Base-by-base conservation (phyloP, 2,888 invertebrate genomes). In the Amphipyra tragopoginis region DNA sequence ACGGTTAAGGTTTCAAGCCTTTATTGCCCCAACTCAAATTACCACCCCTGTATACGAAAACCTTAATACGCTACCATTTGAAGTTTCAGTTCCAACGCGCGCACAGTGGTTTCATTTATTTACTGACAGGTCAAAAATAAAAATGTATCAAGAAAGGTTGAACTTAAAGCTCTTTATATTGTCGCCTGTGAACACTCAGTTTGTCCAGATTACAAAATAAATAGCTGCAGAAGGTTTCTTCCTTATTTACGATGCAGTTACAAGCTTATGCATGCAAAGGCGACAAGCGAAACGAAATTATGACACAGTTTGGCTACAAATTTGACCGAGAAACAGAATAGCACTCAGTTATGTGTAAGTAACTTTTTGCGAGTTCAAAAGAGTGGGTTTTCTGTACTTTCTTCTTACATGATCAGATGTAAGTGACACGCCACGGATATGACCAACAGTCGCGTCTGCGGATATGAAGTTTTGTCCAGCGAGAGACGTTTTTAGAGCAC, bases 381-480 rank as follows among this genome's bases (percentile, higher is more conserved):
- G 14, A 52, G 5, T 68, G 0, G 15, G 1, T 26, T 47, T 57
- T 70, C 56, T 71, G 56, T 3, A 42, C 5, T 0, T 48, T 51
- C 36, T 54, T n/a, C 33, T 40, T 53, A 21, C 7, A 6, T 10
- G 6, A 11, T 54, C 33, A 40, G 6, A 64, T 68, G 70, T 50
- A 44, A 44, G 57, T 71, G 68, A 58, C 77, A 77, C 55, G 77
- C 67, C 34, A 79, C 71, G 77, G 77, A 73, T 73, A 71, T 73
- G 73, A 59, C 54, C 52, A 67, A 48, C 65, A 44, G 39, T 65
- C 33, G 54, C 39, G 48, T 49, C 50, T 65, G 43, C 62, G 71
- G 77, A 74, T 74, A 77, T 77, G 77, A 79, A 74, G 47, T 74
- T 68, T 77, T 60, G 65, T 68, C 52, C 57, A 54, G 53, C 40